Conservation (phyloP, 1,140 invertebrate species). For the Brachionus plicatilis region DNA sequence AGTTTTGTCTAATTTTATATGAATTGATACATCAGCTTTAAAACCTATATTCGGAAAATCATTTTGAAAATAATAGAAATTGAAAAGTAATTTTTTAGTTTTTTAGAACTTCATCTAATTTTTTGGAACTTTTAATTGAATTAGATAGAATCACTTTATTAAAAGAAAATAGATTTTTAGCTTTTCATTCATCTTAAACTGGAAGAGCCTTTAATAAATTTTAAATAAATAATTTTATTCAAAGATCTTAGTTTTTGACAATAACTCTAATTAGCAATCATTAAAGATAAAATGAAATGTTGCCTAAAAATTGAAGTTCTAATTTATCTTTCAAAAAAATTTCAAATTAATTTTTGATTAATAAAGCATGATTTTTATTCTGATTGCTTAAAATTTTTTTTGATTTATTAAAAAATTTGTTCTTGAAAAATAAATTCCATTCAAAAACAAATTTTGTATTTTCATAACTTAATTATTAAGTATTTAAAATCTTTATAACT, state of each 20-base stretch:
- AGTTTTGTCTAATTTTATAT: too few relatives aligned
- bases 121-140: too few relatives aligned
- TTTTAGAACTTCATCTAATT: too few relatives aligned
- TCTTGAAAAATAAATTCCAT: not conserved
- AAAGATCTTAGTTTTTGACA: not conserved
- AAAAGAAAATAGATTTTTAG: too few relatives aligned
- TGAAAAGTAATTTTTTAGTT: too few relatives aligned
- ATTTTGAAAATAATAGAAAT: too few relatives aligned
- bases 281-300: not conserved
- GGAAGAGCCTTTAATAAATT: not conserved
- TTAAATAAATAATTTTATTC: not conserved
- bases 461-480: not conserved
- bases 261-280: not conserved
- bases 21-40: too few relatives aligned
- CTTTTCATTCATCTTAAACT: too few relatives aligned
- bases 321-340: not conserved
- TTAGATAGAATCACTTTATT: too few relatives aligned
- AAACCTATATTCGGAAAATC: too few relatives aligned
- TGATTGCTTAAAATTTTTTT: not conserved
- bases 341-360: not conserved
- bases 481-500: not conserved
- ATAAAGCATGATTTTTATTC: not conserved
- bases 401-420: not conserved
- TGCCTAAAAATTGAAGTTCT: not conserved
- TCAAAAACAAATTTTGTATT: not conserved